phyloP scores from a whole-genome alignment of 2,797 vertebrate species.

The Nannoperca obscura region DNA sequence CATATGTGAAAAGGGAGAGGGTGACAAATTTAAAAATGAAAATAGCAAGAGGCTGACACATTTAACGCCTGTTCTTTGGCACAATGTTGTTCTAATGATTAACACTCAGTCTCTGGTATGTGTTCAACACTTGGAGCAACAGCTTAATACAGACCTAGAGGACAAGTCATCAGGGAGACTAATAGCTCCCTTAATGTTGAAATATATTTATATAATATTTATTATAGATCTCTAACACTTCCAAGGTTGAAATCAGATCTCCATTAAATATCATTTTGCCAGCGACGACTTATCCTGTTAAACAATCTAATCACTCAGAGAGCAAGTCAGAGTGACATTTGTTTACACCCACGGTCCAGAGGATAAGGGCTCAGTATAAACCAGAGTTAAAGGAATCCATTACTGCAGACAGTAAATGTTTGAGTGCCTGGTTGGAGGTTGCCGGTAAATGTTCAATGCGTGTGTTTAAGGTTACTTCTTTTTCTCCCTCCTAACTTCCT shows the following conservation, averaged over 20 bases:
- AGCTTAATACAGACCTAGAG: conserved; percentile 50
- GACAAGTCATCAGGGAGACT: conserved; percentile 58
- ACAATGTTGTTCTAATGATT: conserved; percentile 62
- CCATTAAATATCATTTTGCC: conserved; percentile 53
- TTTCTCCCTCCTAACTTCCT: conserved; percentile 45
- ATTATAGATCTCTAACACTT: conserved; percentile 51
- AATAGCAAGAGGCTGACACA: conserved; percentile 51
- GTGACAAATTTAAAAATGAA: conserved; percentile 44
- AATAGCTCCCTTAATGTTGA: conserved; percentile 25
- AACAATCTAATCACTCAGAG: conserved; percentile 54
- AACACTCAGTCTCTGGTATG: conserved; percentile 51
- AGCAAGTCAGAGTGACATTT: conserved; percentile 45
- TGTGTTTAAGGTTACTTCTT: conserved; percentile 57
- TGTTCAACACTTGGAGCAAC: conserved; percentile 56
- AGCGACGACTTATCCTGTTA: conserved; percentile 23
- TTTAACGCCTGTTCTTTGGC: conserved; percentile 41
- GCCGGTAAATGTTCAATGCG: conserved; percentile 32
- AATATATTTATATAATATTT: conserved; percentile 66
- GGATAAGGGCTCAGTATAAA: conserved; percentile 48
- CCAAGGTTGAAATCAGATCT: conserved; percentile 63
- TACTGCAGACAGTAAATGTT: conserved; percentile 50
- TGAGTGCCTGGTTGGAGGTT: conserved; percentile 42
- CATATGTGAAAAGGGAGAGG: conserved; percentile 14
- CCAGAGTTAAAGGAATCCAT: conserved; percentile 63
- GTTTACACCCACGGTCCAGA: conserved; percentile 54